Evolutionary conservation across 2,888 invertebrate species (phyloP).

Genomic region (Ecdyonurus torrentis): DNA sequence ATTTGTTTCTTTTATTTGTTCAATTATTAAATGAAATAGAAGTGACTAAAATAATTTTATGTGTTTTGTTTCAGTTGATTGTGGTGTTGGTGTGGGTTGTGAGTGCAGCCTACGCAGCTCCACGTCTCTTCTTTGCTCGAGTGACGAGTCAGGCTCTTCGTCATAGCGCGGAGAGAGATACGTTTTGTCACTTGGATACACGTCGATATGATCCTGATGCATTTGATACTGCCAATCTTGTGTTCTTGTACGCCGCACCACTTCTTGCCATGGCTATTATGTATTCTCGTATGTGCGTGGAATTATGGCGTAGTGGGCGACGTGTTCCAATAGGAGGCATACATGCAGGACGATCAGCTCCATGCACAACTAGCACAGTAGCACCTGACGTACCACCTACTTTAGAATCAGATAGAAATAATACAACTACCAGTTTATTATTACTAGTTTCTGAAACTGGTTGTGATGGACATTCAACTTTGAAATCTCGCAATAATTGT

Average conservation of each 20-base stretch:
- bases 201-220: conserved; percentile 61
- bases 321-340: background rate
- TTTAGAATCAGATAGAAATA: background rate
- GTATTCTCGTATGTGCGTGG: conserved; percentile 69
- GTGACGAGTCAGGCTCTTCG: conserved; percentile 46
- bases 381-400: background rate
- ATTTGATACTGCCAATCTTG: conserved; percentile 66
- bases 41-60: too few species aligned
- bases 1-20: too few species aligned
- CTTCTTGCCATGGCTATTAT: conserved; percentile 57
- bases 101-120: conserved; percentile 66
- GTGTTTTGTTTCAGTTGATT: conserved; percentile 49
- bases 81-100: conserved; percentile 67
- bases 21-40: too few species aligned
- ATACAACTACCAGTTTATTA: background rate
- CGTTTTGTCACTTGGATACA: conserved; percentile 56
- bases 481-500: too few species aligned
- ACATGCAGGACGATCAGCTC: background rate
- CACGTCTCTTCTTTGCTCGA: conserved; percentile 68
- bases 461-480: too few species aligned
- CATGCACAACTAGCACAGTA: background rate
- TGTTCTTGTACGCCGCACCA: conserved; percentile 66
- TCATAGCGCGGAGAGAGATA: conserved; percentile 37
- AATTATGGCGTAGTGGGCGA: conserved; percentile 45
- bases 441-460: background rate